phyloP scores from a whole-genome alignment of 2,888 invertebrate genomes.

The Erynnis tages region DNA sequence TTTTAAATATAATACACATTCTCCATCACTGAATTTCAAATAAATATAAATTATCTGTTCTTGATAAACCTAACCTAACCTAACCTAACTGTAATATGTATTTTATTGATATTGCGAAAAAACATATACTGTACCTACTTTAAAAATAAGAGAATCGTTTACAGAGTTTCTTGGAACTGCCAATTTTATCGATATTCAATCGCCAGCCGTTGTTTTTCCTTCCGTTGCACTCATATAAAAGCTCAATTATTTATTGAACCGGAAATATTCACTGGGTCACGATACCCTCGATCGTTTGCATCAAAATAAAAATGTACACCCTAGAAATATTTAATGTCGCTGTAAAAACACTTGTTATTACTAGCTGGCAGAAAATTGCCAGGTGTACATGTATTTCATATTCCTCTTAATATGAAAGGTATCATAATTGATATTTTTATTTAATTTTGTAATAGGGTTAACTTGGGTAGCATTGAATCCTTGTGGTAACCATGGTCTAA shows the following conservation, averaged over 20 bases:
- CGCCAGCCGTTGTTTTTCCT: not conserved
- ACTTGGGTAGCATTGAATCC: too few species aligned
- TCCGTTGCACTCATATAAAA: slow-evolving; percentile 15
- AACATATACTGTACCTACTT: too few species aligned
- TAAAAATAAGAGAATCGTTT: not conserved
- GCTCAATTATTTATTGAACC: slow-evolving; percentile 5
- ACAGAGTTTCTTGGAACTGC: not conserved
- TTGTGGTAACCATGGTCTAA: too few species aligned
- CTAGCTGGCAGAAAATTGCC: not conserved
- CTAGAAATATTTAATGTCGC: slow-evolving; percentile 5
- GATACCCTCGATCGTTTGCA: not conserved
- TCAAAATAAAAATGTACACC: not conserved
- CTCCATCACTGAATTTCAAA: too few species aligned
- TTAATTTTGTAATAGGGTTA: too few species aligned
- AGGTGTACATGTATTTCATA: not conserved
- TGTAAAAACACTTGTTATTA: not conserved
- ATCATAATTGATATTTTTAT: too few species aligned
- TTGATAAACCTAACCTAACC: too few species aligned
- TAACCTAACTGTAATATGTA: too few species aligned
- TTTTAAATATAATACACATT: too few species aligned
- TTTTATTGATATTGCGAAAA: too few species aligned
- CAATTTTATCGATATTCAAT: slow-evolving; percentile 8
- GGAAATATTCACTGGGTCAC: slow-evolving; percentile 15
- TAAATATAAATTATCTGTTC: too few species aligned
- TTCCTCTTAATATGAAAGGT: not conserved